phyloP scores from a whole-genome alignment of 2,888 invertebrate genomes.

The Drosophila ustulata region DNA sequence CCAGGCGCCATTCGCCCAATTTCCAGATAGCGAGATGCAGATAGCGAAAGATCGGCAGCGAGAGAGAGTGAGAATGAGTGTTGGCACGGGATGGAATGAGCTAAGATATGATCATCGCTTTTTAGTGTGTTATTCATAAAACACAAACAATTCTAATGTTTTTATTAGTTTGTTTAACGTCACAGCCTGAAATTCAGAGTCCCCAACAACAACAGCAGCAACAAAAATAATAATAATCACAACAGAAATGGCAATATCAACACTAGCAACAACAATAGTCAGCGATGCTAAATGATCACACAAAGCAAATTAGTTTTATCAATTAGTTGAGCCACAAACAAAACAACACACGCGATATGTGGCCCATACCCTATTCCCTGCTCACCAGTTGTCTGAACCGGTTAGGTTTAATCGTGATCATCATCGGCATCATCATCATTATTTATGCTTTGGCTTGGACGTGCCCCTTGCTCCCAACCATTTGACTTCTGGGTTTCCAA shows the following conservation, averaged over 20 bases:
- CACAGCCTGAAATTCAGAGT: slow-evolving; percentile 24
- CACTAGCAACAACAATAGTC: slow-evolving; percentile 12
- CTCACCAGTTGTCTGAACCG: slow-evolving; percentile 20
- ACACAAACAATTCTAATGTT: slow-evolving; percentile 33
- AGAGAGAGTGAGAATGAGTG: neutral
- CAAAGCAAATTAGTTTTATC: slow-evolving; percentile 35
- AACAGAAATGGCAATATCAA: neutral
- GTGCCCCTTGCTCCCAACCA: slow-evolving; percentile 13
- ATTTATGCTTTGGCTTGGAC: slow-evolving; percentile 3
- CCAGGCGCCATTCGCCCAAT: slow-evolving; percentile 1
- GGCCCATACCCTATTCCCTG: slow-evolving; percentile 12
- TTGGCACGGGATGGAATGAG: neutral
- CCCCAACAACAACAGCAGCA: slow-evolving; percentile 7
- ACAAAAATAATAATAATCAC: neutral
- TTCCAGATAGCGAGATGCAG: neutral
- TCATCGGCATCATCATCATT: neutral
- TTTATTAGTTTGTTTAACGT: slow-evolving; percentile 29
- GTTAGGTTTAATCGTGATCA: slow-evolving; percentile 22
- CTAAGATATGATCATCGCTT: slow-evolving; percentile 18
- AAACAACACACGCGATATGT: slow-evolving; percentile 16
- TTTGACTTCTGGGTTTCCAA: neutral
- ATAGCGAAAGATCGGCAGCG: neutral
- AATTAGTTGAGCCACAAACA: slow-evolving; percentile 40
- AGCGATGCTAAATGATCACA: slow-evolving; percentile 27
- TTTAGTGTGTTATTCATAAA: slow-evolving; percentile 10